These are phyloP conservation scores for Seira sanloemensis DNA, from an alignment of 2,888 invertebrate species.

Conservation along the genomic window DNA sequence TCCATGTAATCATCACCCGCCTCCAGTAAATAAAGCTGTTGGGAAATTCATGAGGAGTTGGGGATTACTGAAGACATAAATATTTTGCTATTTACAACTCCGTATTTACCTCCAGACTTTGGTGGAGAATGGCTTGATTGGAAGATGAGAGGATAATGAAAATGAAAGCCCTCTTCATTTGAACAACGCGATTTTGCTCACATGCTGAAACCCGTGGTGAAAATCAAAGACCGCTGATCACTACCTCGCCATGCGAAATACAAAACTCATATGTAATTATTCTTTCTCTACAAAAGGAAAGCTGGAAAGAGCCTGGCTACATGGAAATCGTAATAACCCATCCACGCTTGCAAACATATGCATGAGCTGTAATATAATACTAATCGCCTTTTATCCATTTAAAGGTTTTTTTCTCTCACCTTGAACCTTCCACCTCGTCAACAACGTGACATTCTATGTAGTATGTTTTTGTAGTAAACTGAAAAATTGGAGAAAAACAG, in stretches of 20 bases:
- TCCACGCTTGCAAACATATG: too few relatives aligned
- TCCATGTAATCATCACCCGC: constrained; percentile 6
- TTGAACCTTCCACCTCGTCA: constrained; percentile 8
- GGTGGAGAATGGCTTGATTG: neutral
- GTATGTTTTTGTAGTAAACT: too few relatives aligned
- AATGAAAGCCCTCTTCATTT: neutral
- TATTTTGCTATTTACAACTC: constrained; percentile 3
- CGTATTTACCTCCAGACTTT: neutral
- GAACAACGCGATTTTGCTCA: neutral
- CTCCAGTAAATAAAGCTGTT: neutral
- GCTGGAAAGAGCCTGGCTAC: too few relatives aligned
- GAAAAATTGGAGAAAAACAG: too few relatives aligned
- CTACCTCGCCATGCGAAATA: too few relatives aligned
- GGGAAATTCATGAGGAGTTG: neutral
- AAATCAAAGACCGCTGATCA: too few relatives aligned
- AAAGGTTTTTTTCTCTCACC: constrained; percentile 1
- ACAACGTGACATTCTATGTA: neutral
- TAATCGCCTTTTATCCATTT: too few relatives aligned
- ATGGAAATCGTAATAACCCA: too few relatives aligned
- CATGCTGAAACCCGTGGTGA: neutral
- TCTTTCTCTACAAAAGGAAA: too few relatives aligned
- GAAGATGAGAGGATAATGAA: neutral
- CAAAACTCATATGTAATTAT: too few relatives aligned
- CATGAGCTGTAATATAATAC: too few relatives aligned
- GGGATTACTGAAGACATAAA: neutral